Evolutionary conservation across 2,113 vertebrate genomes (phyloP).

Genomic region (Myiozetetes cayanensis): DNA sequence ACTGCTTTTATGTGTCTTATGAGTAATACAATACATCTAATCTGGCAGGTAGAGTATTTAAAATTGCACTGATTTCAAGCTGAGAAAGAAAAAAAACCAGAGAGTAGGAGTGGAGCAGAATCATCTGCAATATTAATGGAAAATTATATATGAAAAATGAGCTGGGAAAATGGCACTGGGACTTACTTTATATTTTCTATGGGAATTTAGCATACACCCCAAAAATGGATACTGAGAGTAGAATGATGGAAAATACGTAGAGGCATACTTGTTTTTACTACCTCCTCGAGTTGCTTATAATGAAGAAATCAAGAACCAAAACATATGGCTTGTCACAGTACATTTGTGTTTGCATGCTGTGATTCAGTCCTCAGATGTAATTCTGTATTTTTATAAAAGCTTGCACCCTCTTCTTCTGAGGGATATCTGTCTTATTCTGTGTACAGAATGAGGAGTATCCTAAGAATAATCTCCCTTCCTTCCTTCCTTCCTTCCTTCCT

Average conservation of each 20-base stretch:
- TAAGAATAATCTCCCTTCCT: background rate
- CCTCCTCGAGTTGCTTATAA: background rate
- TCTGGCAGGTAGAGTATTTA: background rate
- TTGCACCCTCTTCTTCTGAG: rapidly evolving
- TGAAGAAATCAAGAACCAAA: background rate
- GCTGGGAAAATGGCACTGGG: background rate
- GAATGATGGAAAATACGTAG: background rate
- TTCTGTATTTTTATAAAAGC: background rate
- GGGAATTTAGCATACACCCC: background rate
- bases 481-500: no score
- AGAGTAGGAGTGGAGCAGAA: background rate
- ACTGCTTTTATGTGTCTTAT: background rate
- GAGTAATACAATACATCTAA: background rate
- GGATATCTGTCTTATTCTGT: background rate
- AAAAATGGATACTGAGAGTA: background rate
- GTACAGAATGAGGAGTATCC: background rate
- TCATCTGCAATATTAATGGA: background rate
- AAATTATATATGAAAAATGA: background rate
- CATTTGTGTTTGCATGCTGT: background rate
- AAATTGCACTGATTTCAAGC: background rate
- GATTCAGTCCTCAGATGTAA: background rate
- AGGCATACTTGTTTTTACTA: background rate
- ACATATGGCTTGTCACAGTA: background rate
- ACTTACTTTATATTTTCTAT: background rate
- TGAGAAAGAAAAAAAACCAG: background rate